Evolutionary conservation across 2,888 invertebrate genomes (phyloP).

Genomic region (Papilio protenor): DNA sequence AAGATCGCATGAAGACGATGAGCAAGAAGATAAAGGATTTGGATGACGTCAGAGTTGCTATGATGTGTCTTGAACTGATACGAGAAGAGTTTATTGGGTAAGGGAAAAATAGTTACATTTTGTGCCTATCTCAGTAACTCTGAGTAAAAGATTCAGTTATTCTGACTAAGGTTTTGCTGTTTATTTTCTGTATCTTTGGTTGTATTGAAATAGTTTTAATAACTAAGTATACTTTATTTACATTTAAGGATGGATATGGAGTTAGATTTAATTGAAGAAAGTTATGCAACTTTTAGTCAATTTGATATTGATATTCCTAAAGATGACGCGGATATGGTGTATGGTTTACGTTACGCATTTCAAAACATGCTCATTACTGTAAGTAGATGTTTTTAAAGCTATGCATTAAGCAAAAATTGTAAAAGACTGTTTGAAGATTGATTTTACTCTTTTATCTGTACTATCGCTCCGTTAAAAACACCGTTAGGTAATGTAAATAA

Average conservation of each 20-base stretch:
- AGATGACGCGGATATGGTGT: conserved; percentile 92
- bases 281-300: conserved; percentile 88
- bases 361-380: conserved; percentile 90
- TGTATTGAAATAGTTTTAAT: background rate
- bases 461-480: too few relatives aligned
- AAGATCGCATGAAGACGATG: conserved; percentile 88
- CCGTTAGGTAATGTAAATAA: too few relatives aligned
- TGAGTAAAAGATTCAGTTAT: too few relatives aligned
- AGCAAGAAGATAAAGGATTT: conserved; percentile 89
- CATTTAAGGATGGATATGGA: conserved; percentile 88
- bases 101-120: conserved; percentile 16
- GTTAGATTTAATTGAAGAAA: conserved; percentile 90
- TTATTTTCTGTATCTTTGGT: background rate
- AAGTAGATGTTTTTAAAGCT: conserved; percentile 59
- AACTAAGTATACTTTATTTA: background rate
- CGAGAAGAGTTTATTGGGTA: conserved; percentile 90
- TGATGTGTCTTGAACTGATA: conserved; percentile 90
- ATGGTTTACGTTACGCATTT: conserved; percentile 91
- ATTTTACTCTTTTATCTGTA: too few relatives aligned
- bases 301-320: conserved; percentile 88
- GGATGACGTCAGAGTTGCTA: conserved; percentile 91
- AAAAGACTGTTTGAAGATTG: too few relatives aligned
- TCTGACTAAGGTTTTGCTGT: background rate
- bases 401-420: background rate
- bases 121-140: background rate